These are phyloP conservation scores for Scelioninae gen. 2 DNA, from an alignment of 2,888 invertebrate genomes.

Conservation along the genomic window DNA sequence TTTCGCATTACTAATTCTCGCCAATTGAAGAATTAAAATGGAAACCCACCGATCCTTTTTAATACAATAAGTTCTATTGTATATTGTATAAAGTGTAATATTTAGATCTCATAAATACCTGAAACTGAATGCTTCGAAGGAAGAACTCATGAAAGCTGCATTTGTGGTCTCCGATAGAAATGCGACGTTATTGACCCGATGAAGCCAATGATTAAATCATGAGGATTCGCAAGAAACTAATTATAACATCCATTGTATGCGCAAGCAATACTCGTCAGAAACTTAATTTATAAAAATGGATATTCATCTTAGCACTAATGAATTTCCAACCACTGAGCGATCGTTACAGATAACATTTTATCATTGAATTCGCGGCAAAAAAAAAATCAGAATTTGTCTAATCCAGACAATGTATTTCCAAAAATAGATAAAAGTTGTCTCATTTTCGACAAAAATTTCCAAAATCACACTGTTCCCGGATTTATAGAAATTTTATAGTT, in stretches of 20 bases:
- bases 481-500: conserved; percentile 1
- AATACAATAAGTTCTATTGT: conserved; percentile 37
- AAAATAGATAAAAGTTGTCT: no score
- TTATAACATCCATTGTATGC: conserved; percentile 8
- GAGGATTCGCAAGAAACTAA: conserved; percentile 34
- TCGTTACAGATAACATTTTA: no score
- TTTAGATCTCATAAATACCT: conserved; percentile 20
- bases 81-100: conserved; percentile 30
- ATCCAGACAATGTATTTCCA: no score
- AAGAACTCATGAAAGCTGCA: conserved; percentile 12
- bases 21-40: conserved; percentile 21
- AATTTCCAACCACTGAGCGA: no score
- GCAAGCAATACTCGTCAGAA: neutral
- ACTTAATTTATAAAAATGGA: neutral
- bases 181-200: conserved; percentile 28
- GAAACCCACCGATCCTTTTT: conserved; percentile 29
- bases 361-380: no score
- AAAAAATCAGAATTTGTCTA: no score
- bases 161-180: conserved; percentile 18
- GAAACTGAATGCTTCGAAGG: conserved; percentile 22
- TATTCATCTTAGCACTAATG: neutral
- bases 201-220: conserved; percentile 33
- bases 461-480: neutral
- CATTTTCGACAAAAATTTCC: neutral
- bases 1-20: conserved; percentile 10